phyloP scores from a whole-genome alignment of 1,140 invertebrate genomes.

The Plutomurus gul region DNA sequence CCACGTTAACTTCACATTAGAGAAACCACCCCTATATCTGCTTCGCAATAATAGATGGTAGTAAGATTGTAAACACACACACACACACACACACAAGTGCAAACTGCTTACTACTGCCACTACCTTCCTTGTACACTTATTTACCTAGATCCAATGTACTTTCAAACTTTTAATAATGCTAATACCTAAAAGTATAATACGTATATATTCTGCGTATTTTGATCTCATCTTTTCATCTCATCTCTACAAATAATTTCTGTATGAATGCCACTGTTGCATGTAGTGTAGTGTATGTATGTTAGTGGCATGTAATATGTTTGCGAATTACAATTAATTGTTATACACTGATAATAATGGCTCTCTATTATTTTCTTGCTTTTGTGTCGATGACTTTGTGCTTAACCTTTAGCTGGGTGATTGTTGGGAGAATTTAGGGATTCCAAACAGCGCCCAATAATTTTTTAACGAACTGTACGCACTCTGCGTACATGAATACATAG shows the following conservation, averaged over 20 bases:
- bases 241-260: not conserved
- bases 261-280: not conserved
- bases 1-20: no score
- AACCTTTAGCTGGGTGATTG: no score
- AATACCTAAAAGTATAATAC: no score
- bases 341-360: no score
- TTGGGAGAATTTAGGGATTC: not conserved
- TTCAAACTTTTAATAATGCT: not conserved
- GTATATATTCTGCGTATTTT: not conserved
- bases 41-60: no score
- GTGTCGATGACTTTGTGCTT: conserved; percentile 6
- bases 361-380: conserved; percentile 19
- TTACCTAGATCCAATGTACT: not conserved
- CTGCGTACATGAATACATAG: not conserved
- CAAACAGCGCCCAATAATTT: not conserved
- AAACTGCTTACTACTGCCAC: no score
- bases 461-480: not conserved
- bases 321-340: not conserved
- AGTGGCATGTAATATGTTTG: not conserved
- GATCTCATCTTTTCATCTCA: conserved; percentile 13
- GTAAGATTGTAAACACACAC: no score
- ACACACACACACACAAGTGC: no score
- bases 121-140: no score
- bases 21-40: no score
- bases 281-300: not conserved